A percentile compares a stretch with the other conserved stretches of the same genome.
phyloP scores from a whole-genome alignment of 2,113 vertebrate species.

The Fulmarus glacialis region DNA sequence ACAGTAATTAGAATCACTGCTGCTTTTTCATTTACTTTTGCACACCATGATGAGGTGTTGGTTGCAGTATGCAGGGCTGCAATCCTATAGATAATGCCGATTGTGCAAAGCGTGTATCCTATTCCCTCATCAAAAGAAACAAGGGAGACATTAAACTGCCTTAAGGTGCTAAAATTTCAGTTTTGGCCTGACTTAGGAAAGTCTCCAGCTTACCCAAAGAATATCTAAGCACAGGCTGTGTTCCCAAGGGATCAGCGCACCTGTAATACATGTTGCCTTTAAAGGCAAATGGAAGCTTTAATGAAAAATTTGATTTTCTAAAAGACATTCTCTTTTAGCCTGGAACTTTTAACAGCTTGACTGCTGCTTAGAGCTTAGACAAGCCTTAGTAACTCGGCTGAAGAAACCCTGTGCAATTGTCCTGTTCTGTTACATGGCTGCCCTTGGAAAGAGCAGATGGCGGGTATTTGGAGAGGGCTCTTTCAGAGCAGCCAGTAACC shows the following conservation, averaged over 20 bases:
- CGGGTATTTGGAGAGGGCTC: neutral
- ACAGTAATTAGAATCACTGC: conserved; percentile 50
- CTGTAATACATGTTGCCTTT: neutral
- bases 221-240: neutral
- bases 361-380: neutral
- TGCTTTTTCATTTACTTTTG: conserved; percentile 28
- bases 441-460: neutral
- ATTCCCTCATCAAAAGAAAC: neutral
- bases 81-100: neutral
- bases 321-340: neutral
- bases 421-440: neutral
- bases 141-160: neutral
- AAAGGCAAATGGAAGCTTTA: neutral
- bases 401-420: neutral
- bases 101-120: neutral
- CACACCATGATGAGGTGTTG: neutral
- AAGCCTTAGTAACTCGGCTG: neutral
- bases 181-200: neutral
- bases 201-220: neutral
- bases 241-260: neutral
- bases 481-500: neutral
- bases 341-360: neutral
- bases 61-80: neutral
- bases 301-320: neutral
- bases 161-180: neutral